Percentiles rank a stretch among this genome's conserved stretches.
Conservation (phyloP, 2,888 invertebrate species). For the Caenorhabditis plicata region DNA sequence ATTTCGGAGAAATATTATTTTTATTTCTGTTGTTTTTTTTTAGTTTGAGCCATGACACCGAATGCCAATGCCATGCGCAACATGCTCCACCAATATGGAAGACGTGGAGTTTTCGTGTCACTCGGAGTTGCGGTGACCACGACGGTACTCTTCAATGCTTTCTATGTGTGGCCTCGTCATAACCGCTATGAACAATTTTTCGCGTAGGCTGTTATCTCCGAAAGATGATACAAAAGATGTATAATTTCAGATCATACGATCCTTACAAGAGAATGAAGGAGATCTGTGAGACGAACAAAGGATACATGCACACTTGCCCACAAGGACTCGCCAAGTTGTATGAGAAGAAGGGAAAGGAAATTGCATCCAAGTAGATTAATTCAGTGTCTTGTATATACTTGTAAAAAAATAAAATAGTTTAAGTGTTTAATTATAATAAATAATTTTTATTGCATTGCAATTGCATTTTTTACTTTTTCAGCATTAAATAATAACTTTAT, state of each 20-base stretch:
- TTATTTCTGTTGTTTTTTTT: too few species aligned
- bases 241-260: constrained; percentile 58
- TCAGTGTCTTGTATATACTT: too few species aligned
- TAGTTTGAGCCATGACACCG: too few species aligned
- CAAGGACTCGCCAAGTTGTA: constrained; percentile 56
- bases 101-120: constrained; percentile 39
- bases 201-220: constrained; percentile 36
- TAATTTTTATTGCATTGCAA: too few species aligned
- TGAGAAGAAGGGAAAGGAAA: constrained; percentile 59
- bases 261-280: constrained; percentile 62
- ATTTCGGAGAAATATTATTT: too few species aligned
- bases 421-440: too few species aligned
- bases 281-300: constrained; percentile 59
- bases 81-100: constrained; percentile 52
- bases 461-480: too few species aligned
- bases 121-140: constrained; percentile 38
- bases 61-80: constrained; percentile 39
- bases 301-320: constrained; percentile 62
- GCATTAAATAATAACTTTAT: too few species aligned
- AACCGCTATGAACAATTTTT: constrained; percentile 53
- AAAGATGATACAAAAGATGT: too few species aligned
- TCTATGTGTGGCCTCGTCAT: constrained; percentile 57
- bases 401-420: too few species aligned
- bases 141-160: constrained; percentile 47
- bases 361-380: constrained; percentile 38